Evolutionary conservation across 1,140 invertebrate species (phyloP), one percentile per base, ranked within the genome.

Genomic region (Ceratina japonica): DNA sequence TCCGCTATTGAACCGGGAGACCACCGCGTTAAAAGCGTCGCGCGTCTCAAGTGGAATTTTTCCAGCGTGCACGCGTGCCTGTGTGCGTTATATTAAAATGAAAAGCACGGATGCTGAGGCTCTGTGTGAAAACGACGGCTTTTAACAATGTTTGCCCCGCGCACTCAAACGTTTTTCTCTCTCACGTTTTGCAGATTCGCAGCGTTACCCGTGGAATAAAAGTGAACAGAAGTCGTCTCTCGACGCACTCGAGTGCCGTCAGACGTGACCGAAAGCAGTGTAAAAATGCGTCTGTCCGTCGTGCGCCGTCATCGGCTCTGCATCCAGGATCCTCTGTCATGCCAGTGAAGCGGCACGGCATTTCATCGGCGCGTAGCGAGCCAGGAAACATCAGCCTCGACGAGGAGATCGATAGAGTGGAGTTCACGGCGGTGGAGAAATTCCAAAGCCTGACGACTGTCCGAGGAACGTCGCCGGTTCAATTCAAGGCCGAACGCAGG

Each of bases 401-500:
- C 61, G 63, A 71, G 82, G 79, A 90, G 37, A 89, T 90, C 89
- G 84, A 90, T 90, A 90, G 88, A 84, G 83, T 69, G 81, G 56
- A 68, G 75, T 68, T 66, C 56, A 27, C 70, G 56, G 31, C 78
- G 65, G 68, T 73, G 75, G 81, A 80, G 82, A 80, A 76, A 82
- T 81, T 83, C 69, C 84, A 64, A 81, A 82, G 61, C 77, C 68
- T 44, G 37, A 44, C 80, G 80, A 79, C 59, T 52, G 27, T 61
- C 15, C 69, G 49, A 27, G 24, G 12, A 70, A 31, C 13, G 5
- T 64, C 27, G 24, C 51, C 54, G 27, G 5, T 51, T 18, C n/a
- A 4, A 37, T 62, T 52, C 7, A 2, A 27, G 61, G 24, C 8
- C 24, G 61, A 51, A 13, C 7, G 3, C 7, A 2, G 44, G 15